phyloP scores from a whole-genome alignment of 2,113 vertebrate species.

The Rhabdornis inornatus region DNA sequence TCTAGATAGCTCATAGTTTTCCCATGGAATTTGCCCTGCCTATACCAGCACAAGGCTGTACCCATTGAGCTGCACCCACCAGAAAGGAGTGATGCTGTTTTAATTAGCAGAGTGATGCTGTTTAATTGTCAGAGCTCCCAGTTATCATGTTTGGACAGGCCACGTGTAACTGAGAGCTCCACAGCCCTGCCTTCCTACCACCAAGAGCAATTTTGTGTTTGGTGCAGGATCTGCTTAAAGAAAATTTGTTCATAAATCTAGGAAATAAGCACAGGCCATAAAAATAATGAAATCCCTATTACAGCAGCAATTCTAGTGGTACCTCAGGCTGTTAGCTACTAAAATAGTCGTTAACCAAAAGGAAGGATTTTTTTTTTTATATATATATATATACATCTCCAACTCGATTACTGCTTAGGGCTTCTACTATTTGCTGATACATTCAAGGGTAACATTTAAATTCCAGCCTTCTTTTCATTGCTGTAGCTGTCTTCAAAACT shows the following conservation, averaged over 20 bases:
- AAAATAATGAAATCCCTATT: slow-evolving; percentile 51
- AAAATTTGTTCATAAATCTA: slow-evolving; percentile 49
- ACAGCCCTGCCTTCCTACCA: not conserved
- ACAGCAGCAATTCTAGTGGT: slow-evolving; percentile 28
- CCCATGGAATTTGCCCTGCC: not conserved
- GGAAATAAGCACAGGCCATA: slow-evolving; percentile 45
- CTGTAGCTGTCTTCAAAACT: slow-evolving; percentile 17
- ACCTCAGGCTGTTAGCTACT: slow-evolving; percentile 32
- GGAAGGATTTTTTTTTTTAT: not conserved
- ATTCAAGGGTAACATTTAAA: slow-evolving; percentile 28
- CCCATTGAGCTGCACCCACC: not conserved
- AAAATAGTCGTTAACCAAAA: slow-evolving; percentile 36
- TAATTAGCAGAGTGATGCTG: not conserved
- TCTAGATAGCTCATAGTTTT: not conserved
- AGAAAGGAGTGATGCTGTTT: not conserved
- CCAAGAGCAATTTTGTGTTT: not conserved
- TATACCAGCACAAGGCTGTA: not conserved
- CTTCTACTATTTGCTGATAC: not conserved
- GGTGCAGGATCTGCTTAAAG: not conserved
- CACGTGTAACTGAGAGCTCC: not conserved
- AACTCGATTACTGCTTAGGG: slow-evolving; percentile 11
- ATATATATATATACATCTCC: not conserved
- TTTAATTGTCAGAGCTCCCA: not conserved
- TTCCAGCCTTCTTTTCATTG: not conserved
- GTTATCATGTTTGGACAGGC: not conserved